Evolutionary conservation across 2,888 invertebrate genomes (phyloP), one percentile per base, ranked within the genome.

Genomic region (Frankliniella intonsa): DNA sequence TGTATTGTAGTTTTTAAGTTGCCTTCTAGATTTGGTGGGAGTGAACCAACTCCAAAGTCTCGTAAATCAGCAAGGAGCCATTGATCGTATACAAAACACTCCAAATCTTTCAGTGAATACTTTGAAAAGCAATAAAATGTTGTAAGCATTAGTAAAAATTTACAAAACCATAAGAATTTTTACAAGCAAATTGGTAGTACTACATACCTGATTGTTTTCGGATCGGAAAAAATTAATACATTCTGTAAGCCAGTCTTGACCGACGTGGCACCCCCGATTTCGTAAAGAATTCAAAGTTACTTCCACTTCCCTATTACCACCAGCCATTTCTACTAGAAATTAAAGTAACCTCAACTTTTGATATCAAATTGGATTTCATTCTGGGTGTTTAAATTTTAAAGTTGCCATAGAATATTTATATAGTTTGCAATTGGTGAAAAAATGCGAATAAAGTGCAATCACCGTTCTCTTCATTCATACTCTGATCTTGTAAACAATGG

Each of bases 61-160:
- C 91, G 89, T 81, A 94, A 87, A 86, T 94, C 92, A 84, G 91
- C 89, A 8, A 92, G 86, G 80, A 92, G 86, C 93, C 93, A 94
- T 86, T 94, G 94, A 83, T 91, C 90, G 84, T 89, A 91, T 0
- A 91, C 92, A 86, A 90, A 90, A 81, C 87, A 87, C 85, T 91
- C 88, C 82, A 93, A 88, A 49, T 91, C 89, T n/a, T 88, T 86
- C 83, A 89, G 86, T 38, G 87, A 88, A 81, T 89, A 88, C 69
- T 76, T 22, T 10, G 62, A 62, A 62, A 62, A 12, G n/a, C 62
- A 17, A 25, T 22, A 76, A 76, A 25, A n/a, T 8, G 1, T 11
- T 19, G 12, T 55, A 14, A 11, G 55, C 22, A 76, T 9, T 2
- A 76, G 10, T 25, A 25, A 12, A 76, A 12, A 11, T 55, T 14